phyloP scores from a whole-genome alignment of 1,140 invertebrate genomes.

The Wiebesia pumilae region DNA sequence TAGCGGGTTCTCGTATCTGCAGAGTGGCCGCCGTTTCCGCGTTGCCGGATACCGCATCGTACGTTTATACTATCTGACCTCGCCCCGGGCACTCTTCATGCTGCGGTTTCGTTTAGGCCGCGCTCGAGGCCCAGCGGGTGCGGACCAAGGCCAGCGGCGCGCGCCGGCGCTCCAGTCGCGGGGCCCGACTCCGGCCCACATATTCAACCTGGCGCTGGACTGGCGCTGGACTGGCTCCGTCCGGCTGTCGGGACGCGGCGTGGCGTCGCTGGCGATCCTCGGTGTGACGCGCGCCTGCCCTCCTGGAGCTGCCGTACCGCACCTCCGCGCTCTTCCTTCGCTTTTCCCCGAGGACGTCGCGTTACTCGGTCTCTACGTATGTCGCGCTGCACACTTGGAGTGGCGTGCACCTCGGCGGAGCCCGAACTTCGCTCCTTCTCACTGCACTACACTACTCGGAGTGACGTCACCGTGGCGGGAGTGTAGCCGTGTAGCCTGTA shows the following conservation, averaged over 20 bases:
- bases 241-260: not conserved
- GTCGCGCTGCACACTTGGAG: not conserved
- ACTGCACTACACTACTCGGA: slow-evolving; percentile 76
- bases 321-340: not conserved
- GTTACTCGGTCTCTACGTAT: not conserved
- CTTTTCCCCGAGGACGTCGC: not conserved
- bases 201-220: not conserved
- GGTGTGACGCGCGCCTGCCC: not conserved
- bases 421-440: slow-evolving; percentile 70
- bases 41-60: slow-evolving; percentile 38
- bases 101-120: not conserved
- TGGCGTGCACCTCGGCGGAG: slow-evolving; percentile 40
- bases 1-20: slow-evolving; percentile 41
- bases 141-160: not conserved
- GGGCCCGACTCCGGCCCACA: slow-evolving; percentile 39
- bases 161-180: slow-evolving; percentile 13
- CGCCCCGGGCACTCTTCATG: slow-evolving; percentile 28
- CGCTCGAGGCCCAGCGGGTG: not conserved
- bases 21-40: slow-evolving; percentile 44
- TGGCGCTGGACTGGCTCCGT: slow-evolving; percentile 24
- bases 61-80: slow-evolving; percentile 46
- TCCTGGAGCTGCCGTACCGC: not conserved
- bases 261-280: slow-evolving; percentile 1
- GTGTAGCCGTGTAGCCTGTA: slow-evolving; percentile 56
- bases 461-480: slow-evolving; percentile 77